Conservation (phyloP, 2,888 invertebrate species). For the Drosophila birchii region DNA sequence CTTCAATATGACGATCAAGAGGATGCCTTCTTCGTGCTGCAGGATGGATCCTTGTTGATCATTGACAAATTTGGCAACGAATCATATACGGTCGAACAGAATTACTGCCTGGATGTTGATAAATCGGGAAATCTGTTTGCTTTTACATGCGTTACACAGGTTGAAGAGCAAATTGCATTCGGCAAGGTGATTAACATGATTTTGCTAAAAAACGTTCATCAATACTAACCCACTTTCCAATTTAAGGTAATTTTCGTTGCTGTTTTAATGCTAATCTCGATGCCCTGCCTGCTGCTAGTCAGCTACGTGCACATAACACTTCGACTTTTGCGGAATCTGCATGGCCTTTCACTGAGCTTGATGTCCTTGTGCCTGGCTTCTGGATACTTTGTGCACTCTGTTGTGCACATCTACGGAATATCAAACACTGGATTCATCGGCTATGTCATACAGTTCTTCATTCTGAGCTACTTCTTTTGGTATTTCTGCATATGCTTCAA, state of each 20-base stretch:
- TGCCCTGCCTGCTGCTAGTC: slow-evolving; percentile 81
- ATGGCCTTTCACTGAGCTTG: slow-evolving; percentile 82
- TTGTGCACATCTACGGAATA: slow-evolving; percentile 81
- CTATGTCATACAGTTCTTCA: slow-evolving; percentile 83
- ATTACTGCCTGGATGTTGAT: slow-evolving; percentile 83
- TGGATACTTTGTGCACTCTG: slow-evolving; percentile 81
- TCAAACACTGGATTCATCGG: slow-evolving; percentile 74
- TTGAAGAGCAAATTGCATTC: slow-evolving; percentile 76
- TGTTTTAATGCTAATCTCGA: slow-evolving; percentile 82
- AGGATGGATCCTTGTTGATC: slow-evolving; percentile 83
- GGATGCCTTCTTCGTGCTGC: slow-evolving; percentile 81
- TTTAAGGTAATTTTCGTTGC: slow-evolving; percentile 76
- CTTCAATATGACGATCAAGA: slow-evolving; percentile 74
- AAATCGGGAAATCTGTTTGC: slow-evolving; percentile 80
- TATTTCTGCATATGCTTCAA: slow-evolving; percentile 82
- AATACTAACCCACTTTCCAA: background rate
- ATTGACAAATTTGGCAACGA: slow-evolving; percentile 81
- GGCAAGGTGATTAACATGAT: slow-evolving; percentile 38
- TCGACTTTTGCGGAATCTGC: slow-evolving; percentile 78
- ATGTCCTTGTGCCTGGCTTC: slow-evolving; percentile 82
- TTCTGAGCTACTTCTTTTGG: slow-evolving; percentile 84
- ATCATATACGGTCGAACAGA: slow-evolving; percentile 74
- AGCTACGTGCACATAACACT: slow-evolving; percentile 80
- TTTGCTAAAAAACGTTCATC: background rate
- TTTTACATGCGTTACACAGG: slow-evolving; percentile 82